Conservation (phyloP, 2,113 vertebrate genomes). For the Microcebus lehilahytsara region DNA sequence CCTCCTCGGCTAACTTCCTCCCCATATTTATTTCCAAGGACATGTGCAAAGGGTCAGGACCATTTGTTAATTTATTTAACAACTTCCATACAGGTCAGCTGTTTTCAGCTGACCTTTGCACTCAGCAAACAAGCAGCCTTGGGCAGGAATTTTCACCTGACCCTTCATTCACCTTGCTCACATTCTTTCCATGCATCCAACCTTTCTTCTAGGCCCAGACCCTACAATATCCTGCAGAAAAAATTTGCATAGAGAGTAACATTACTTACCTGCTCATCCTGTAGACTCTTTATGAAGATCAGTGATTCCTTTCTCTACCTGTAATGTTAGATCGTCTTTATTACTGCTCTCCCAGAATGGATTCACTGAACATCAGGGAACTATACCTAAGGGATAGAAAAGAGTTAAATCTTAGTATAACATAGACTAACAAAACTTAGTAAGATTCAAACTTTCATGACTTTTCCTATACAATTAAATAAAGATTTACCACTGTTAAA, state of each 20-base stretch:
- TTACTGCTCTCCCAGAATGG: not conserved
- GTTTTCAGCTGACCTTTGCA: no score
- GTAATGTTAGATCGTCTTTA: not conserved
- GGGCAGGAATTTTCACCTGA: no score
- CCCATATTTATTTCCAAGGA: no score
- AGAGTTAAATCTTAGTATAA: not conserved
- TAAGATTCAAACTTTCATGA: not conserved
- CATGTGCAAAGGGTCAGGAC: no score
- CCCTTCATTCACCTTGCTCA: no score
- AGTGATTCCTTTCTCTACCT: not conserved
- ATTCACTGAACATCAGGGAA: not conserved
- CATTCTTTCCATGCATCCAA: no score
- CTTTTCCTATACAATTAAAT: not conserved
- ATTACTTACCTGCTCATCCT: not conserved
- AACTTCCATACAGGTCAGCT: no score
- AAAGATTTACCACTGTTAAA: not conserved
- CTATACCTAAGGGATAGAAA: not conserved
- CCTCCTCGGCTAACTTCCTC: no score
- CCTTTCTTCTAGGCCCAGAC: no score
- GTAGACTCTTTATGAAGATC: not conserved
- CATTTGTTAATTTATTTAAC: no score
- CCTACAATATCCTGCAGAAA: not conserved
- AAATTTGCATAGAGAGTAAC: not conserved
- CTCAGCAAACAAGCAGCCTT: no score
- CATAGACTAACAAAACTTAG: not conserved